Percentiles rank a stretch among this genome's conserved stretches.
Conservation (phyloP, 2,113 vertebrate species). For the Gobio gobio region DNA sequence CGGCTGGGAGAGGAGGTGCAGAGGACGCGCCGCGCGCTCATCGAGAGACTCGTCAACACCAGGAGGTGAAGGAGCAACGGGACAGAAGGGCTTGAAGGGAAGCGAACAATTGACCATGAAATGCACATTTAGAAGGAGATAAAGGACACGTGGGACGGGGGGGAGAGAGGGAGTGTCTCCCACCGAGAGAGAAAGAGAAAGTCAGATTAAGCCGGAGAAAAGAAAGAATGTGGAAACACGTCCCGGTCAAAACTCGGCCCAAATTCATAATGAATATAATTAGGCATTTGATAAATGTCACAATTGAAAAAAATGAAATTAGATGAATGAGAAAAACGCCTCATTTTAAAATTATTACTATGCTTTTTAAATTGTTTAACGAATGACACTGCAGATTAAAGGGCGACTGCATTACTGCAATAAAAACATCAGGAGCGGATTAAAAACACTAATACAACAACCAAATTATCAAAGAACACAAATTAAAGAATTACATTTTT, state of each 20-base stretch:
- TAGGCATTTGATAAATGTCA: too few species aligned
- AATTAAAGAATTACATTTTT: not conserved
- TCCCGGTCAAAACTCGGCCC: not conserved
- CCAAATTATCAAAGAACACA: not conserved
- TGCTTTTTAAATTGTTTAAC: too few species aligned
- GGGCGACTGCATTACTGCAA: not conserved
- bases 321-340: too few species aligned
- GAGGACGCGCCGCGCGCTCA: slow-evolving; percentile 84
- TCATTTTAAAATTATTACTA: too few species aligned
- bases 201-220: slow-evolving; percentile 12
- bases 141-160: slow-evolving; percentile 61
- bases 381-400: not conserved
- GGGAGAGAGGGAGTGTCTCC: slow-evolving; percentile 33
- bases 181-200: slow-evolving; percentile 34
- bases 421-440: not conserved
- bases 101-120: slow-evolving; percentile 50
- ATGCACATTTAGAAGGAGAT: slow-evolving; percentile 51
- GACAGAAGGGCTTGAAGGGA: slow-evolving; percentile 44
- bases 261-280: too few species aligned
- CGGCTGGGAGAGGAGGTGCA: slow-evolving; percentile 86
- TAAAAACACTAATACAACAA: not conserved
- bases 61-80: slow-evolving; percentile 67
- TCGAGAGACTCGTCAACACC: slow-evolving; percentile 88
- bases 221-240: not conserved
- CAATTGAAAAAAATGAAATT: too few species aligned